These are phyloP conservation scores for Chunga burmeisteri DNA, from an alignment of 2,113 vertebrate species.

Conservation along the genomic window DNA sequence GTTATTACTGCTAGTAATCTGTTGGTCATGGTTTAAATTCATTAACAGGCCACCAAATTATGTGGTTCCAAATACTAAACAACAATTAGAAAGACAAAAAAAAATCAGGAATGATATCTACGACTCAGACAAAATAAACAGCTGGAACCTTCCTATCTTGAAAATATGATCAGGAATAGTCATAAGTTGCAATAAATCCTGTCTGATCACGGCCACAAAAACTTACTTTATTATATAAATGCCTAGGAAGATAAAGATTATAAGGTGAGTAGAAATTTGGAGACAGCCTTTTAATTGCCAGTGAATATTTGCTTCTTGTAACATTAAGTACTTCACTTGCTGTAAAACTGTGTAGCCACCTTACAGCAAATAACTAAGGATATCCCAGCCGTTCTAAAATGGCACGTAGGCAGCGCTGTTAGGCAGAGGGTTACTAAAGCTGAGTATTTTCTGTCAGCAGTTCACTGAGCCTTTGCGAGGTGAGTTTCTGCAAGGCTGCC, in stretches of 20 bases:
- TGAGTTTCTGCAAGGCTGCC: background rate
- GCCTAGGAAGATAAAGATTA: background rate
- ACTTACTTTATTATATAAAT: background rate
- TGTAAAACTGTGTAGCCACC: background rate
- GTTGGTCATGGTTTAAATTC: background rate
- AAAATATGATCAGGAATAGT: background rate
- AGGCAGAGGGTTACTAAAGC: background rate
- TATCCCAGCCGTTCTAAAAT: background rate
- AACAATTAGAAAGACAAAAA: background rate
- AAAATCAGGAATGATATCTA: background rate
- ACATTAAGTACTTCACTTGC: background rate
- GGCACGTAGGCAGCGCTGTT: background rate
- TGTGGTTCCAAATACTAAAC: background rate
- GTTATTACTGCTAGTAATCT: background rate
- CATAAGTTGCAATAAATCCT: background rate
- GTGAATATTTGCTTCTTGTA: background rate
- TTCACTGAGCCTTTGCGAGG: background rate
- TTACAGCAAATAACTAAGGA: background rate
- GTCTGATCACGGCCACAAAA: background rate
- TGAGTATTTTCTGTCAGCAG: background rate
- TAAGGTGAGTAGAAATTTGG: background rate
- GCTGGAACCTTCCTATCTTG: background rate
- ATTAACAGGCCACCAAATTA: background rate
- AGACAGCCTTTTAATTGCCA: background rate
- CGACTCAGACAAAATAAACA: background rate